These are phyloP conservation scores for Chrysogorgia sp. DNA, from an alignment of 92 coral and sea anemone species.

Conservation along the genomic window DNA sequence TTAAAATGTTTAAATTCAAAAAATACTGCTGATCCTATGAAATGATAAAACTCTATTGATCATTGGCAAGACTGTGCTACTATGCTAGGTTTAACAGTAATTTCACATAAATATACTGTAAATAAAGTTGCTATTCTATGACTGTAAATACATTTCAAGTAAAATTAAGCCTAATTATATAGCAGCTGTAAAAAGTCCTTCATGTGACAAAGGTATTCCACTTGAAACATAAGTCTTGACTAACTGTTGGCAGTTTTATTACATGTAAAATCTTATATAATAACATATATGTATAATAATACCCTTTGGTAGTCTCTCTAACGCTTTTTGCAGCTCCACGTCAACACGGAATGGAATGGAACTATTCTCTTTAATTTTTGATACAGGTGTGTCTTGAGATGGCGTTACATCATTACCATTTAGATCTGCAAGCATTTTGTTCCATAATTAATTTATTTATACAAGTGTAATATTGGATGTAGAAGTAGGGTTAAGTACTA, in stretches of 20 bases:
- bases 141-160: too few species aligned
- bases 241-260: neutral
- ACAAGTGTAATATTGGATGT: too few species aligned
- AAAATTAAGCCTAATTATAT: too few species aligned
- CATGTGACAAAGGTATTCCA: too few species aligned
- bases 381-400: constrained; percentile 86
- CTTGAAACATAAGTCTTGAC: too few species aligned
- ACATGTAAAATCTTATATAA: too few species aligned
- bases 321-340: constrained; percentile 80
- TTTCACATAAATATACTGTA: too few species aligned
- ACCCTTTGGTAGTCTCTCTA: constrained; percentile 93
- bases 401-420: constrained; percentile 76
- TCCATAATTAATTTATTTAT: too few species aligned
- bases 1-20: constrained; percentile 95
- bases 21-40: constrained; percentile 91
- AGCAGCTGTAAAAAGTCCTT: too few species aligned
- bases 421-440: constrained; percentile 69
- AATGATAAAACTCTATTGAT: neutral
- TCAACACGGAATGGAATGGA: constrained; percentile 71
- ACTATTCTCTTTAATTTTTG: constrained; percentile 76
- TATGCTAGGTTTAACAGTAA: too few species aligned
- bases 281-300: neutral
- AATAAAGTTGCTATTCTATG: too few species aligned
- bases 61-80: neutral
- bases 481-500: too few species aligned